phyloP scores from a whole-genome alignment of 92 coral and sea anemone species.

The Heliopora coerulea region DNA sequence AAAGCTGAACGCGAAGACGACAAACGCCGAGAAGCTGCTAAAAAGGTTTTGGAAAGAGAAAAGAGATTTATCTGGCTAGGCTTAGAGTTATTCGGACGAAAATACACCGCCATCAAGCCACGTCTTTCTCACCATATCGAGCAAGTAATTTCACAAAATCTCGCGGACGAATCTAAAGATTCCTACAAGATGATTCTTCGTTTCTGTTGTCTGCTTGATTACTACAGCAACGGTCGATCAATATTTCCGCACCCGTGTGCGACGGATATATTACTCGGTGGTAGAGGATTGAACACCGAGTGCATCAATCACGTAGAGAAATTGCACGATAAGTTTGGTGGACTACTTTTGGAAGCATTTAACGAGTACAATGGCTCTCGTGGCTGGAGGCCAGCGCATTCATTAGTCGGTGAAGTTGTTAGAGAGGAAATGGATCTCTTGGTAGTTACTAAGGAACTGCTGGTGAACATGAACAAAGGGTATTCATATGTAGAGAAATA shows the following conservation, averaged over 20 bases:
- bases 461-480: conserved; percentile 20
- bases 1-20: conserved; percentile 15
- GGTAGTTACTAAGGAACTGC: not conserved
- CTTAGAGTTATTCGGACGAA: conserved; percentile 43
- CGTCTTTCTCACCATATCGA: conserved; percentile 34
- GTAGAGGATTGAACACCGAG: conserved; percentile 3
- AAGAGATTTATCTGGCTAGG: conserved; percentile 49
- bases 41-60: conserved; percentile 33
- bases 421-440: conserved; percentile 21
- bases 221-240: conserved; percentile 34
- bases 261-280: conserved; percentile 32
- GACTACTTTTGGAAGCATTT: conserved; percentile 26
- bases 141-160: conserved; percentile 23
- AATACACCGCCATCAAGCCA: conserved; percentile 29
- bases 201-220: conserved; percentile 32
- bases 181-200: conserved; percentile 22
- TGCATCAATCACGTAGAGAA: conserved; percentile 6
- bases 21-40: conserved; percentile 5
- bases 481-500: not conserved
- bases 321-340: conserved; percentile 43
- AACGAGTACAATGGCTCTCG: conserved; percentile 15
- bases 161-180: not conserved
- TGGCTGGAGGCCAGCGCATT: conserved; percentile 44
- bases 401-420: conserved; percentile 37
- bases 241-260: conserved; percentile 40